Conservation (phyloP, 2,888 invertebrate genomes). For the Seira sanloemensis region DNA sequence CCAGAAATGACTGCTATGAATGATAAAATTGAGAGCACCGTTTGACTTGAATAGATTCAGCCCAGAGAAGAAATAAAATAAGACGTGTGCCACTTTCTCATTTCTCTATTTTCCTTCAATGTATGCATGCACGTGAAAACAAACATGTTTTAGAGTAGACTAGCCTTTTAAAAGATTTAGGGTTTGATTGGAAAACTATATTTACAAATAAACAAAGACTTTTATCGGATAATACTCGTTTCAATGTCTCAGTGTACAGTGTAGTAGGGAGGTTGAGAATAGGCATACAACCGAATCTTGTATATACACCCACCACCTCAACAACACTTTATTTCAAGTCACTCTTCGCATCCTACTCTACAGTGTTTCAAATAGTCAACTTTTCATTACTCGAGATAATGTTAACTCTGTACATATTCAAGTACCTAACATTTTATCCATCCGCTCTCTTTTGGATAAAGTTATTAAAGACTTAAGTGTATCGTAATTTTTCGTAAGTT, state of each 20-base stretch:
- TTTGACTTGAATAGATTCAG: constrained; percentile 59
- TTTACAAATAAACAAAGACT: constrained; percentile 15
- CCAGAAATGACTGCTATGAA: constrained; percentile 72
- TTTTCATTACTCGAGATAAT: neutral
- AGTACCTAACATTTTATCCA: constrained; percentile 48
- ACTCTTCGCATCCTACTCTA: neutral
- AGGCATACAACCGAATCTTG: no score
- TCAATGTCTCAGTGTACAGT: neutral
- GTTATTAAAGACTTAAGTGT: no score
- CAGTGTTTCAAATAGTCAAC: neutral
- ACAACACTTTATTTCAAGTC: neutral
- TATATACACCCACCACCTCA: no score
- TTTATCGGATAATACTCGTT: constrained; percentile 5
- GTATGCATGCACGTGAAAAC: neutral
- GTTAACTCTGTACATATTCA: constrained; percentile 37
- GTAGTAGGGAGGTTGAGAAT: no score
- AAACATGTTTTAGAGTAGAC: no score
- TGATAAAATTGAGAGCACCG: constrained; percentile 74
- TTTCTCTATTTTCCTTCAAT: constrained; percentile 6
- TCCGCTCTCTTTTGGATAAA: constrained; percentile 29
- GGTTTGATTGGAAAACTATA: neutral
- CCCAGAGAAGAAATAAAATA: constrained; percentile 3
- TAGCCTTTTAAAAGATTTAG: no score
- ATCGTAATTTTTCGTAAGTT: no score
- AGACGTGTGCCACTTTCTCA: constrained; percentile 38